Evolutionary conservation across 2,113 vertebrate genomes (phyloP).

Genomic region (Sterrhoptilus dennistouni): DNA sequence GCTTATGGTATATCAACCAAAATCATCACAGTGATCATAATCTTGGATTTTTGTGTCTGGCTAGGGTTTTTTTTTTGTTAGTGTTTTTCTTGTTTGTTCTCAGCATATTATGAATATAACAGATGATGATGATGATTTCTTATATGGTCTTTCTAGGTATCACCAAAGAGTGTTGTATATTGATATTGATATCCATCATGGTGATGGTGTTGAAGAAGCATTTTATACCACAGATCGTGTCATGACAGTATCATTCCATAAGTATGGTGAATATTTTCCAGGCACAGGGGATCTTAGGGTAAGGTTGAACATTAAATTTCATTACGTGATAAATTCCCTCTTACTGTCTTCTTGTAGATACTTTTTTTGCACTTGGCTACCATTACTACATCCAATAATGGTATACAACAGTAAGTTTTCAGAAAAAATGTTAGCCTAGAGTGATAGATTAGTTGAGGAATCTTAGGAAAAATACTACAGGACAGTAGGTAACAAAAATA

Average conservation of each 20-base stretch:
- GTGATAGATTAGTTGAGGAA: neutral
- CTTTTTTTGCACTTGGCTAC: neutral
- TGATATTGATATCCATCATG: constrained; percentile 87
- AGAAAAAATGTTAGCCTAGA: neutral
- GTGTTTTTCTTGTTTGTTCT: neutral
- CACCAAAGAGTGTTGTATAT: constrained; percentile 87
- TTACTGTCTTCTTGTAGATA: neutral
- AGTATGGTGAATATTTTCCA: constrained; percentile 86
- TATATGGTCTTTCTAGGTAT: constrained; percentile 68
- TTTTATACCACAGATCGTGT: constrained; percentile 87
- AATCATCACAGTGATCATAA: neutral
- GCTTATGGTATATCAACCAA: neutral
- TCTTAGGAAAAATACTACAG: neutral
- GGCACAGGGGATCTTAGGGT: constrained; percentile 85
- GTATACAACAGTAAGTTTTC: neutral
- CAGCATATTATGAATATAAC: neutral
- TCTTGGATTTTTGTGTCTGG: neutral
- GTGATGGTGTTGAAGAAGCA: constrained; percentile 86
- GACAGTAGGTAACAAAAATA: neutral
- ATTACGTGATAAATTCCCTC: neutral
- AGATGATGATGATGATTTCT: neutral
- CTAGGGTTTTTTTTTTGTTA: accelerated
- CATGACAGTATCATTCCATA: constrained; percentile 88
- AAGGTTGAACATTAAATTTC: constrained; percentile 45
- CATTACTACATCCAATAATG: neutral